A percentile compares a stretch with the other conserved stretches of the same genome.
Conservation (phyloP, 2,113 vertebrate species). For the Triplophysa dalaica region DNA sequence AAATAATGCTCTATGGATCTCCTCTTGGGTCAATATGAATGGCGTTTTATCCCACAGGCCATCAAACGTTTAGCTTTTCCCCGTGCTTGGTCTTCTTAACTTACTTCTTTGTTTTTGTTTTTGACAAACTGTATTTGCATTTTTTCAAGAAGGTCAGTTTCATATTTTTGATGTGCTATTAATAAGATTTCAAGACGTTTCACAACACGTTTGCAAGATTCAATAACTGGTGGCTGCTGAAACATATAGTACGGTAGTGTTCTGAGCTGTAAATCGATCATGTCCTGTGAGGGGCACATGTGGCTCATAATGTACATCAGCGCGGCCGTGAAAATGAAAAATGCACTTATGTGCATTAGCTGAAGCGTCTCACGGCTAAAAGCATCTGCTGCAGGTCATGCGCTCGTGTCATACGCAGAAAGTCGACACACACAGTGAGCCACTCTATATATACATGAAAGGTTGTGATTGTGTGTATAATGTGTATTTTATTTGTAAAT, state of each 20-base stretch:
- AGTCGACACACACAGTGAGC: no score
- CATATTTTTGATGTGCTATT: neutral
- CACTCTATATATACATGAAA: neutral
- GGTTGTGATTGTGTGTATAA: no score
- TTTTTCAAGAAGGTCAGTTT: neutral
- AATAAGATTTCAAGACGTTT: neutral
- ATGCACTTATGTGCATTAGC: constrained; percentile 11
- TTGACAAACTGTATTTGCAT: no score
- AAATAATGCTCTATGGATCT: neutral
- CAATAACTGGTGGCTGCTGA: neutral
- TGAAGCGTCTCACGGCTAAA: neutral
- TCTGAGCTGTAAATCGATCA: no score
- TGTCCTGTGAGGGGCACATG: neutral
- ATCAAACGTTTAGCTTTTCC: no score
- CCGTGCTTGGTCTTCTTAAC: no score
- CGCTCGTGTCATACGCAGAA: neutral
- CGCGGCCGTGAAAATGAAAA: constrained; percentile 5
- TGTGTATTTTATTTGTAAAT: no score
- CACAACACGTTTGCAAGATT: neutral
- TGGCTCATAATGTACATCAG: constrained; percentile 16
- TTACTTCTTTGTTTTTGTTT: no score
- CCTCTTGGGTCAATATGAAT: no score
- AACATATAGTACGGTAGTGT: no score
- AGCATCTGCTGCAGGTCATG: neutral
- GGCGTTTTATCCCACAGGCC: no score